These are phyloP conservation scores for Mythimna lalbum DNA, from an alignment of 2,888 invertebrate genomes.

Conservation along the genomic window DNA sequence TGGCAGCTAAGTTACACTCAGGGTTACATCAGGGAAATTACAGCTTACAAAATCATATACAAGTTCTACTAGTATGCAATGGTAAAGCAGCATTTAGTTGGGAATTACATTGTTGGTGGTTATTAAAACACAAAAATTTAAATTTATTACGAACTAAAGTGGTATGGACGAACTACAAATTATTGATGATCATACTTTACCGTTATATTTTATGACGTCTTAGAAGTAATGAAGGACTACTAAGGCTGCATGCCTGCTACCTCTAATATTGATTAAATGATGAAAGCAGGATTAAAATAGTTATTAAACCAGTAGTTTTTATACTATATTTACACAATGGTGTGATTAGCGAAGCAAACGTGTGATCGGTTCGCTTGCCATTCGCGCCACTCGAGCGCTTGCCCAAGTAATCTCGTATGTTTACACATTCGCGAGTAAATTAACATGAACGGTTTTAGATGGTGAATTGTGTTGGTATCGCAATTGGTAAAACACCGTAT, in stretches of 20 bases:
- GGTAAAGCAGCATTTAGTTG: not conserved
- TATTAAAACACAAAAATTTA: not conserved
- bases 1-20: constrained; percentile 14
- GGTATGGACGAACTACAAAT: constrained; percentile 5
- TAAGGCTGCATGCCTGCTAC: not conserved
- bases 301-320: constrained; percentile 1
- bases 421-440: constrained; percentile 16
- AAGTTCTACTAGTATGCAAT: not conserved
- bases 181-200: not conserved
- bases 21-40: not conserved
- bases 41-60: not conserved
- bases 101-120: not conserved
- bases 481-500: not conserved
- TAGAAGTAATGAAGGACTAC: not conserved
- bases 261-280: not conserved
- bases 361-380: constrained; percentile 18
- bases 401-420: constrained; percentile 3
- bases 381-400: constrained; percentile 12
- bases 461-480: constrained; percentile 2
- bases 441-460: not conserved
- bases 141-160: not conserved
- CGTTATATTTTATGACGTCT: not conserved
- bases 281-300: not conserved
- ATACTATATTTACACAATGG: constrained; percentile 3
- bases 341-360: constrained; percentile 6